phyloP scores from a whole-genome alignment of 2,888 invertebrate species.

The Thera obeliscata region DNA sequence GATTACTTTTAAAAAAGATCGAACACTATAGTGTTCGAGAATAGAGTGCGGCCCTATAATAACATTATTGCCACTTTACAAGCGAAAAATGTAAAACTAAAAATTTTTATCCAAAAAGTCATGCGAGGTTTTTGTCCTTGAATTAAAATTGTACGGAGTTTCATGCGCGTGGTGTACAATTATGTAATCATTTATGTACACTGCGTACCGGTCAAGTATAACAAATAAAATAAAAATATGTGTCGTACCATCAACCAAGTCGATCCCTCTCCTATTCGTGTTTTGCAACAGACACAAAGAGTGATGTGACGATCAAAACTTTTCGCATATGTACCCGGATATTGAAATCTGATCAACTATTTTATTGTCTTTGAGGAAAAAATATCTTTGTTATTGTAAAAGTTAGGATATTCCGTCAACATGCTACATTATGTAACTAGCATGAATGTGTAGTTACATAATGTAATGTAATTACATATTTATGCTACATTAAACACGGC shows the following conservation, averaged over 20 bases:
- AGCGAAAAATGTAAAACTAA: too few relatives aligned
- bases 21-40: too few relatives aligned
- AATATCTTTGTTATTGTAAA: conserved; percentile 48
- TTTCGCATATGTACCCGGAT: conserved; percentile 42
- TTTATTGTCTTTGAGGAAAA: conserved; percentile 46
- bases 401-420: conserved; percentile 47
- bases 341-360: conserved; percentile 55
- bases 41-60: too few relatives aligned
- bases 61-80: too few relatives aligned
- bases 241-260: not conserved
- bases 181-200: too few relatives aligned
- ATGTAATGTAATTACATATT: conserved; percentile 29
- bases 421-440: conserved; percentile 39
- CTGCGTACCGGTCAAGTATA: not conserved
- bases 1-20: too few relatives aligned
- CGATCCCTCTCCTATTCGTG: conserved; percentile 7
- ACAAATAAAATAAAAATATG: not conserved
- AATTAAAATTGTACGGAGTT: too few relatives aligned
- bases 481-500: conserved; percentile 34
- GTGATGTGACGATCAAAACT: conserved; percentile 42
- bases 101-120: too few relatives aligned
- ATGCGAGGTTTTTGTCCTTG: too few relatives aligned
- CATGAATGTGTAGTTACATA: too few relatives aligned
- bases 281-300: conserved; percentile 22
- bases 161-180: too few relatives aligned